Evolutionary conservation across 2,797 vertebrate genomes (phyloP).

Genomic region (Passerculus sandwichensis): DNA sequence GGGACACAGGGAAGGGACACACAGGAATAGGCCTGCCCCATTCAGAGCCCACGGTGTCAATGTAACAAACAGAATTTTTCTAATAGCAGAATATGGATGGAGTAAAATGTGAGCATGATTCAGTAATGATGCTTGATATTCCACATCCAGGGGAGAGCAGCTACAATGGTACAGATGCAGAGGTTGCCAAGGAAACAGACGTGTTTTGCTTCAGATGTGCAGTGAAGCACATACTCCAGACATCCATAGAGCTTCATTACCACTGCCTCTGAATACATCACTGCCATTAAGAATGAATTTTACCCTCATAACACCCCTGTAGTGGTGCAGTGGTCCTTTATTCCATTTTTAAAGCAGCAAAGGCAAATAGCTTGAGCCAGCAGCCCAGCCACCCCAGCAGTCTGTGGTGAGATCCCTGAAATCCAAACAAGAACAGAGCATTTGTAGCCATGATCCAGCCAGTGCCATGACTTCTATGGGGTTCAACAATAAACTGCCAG

Average conservation of each 20-base stretch:
- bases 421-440: not conserved
- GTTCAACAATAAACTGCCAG: not conserved
- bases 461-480: accelerated
- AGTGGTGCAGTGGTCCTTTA: not conserved
- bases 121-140: not conserved
- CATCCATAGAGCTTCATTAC: slow-evolving; percentile 37
- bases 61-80: not conserved
- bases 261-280: not conserved
- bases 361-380: not conserved
- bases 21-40: not conserved
- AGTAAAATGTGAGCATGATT: not conserved
- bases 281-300: not conserved
- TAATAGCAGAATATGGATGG: not conserved
- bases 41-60: not conserved
- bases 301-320: not conserved
- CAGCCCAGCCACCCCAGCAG: not conserved
- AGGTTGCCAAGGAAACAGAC: slow-evolving; percentile 63
- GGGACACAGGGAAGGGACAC: not conserved
- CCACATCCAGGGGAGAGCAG: not conserved
- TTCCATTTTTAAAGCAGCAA: not conserved
- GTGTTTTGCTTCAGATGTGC: slow-evolving; percentile 38
- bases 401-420: not conserved
- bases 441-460: not conserved
- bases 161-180: not conserved
- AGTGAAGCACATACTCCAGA: slow-evolving; percentile 57